Percentiles rank a stretch among this genome's conserved stretches.
These are phyloP conservation scores for Troides oblongomaculatus DNA, from an alignment of 2,888 invertebrate species.

Conservation along the genomic window DNA sequence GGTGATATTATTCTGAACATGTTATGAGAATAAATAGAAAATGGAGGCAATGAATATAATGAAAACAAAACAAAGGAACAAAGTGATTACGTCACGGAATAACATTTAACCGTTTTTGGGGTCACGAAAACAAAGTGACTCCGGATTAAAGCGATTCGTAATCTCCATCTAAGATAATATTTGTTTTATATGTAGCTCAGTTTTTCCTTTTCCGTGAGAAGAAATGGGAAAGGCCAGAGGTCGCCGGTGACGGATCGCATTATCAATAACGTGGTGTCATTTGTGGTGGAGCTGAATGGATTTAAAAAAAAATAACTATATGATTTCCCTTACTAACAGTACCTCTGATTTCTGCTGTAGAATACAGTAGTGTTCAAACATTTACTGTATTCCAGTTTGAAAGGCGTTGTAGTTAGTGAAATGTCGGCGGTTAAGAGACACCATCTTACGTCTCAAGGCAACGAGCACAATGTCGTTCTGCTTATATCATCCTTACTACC, in stretches of 20 bases:
- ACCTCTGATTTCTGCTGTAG: too few species aligned
- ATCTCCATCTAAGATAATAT: slow-evolving; percentile 22
- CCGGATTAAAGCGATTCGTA: slow-evolving; percentile 11
- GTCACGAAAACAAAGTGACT: slow-evolving; percentile 13
- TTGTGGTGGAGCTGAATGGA: slow-evolving; percentile 14
- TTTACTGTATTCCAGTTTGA: too few species aligned
- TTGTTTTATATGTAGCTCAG: slow-evolving; percentile 24
- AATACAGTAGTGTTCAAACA: too few species aligned
- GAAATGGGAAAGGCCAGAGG: slow-evolving; percentile 27
- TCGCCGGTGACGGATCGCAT: slow-evolving; percentile 27
- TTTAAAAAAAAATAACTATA: slow-evolving; percentile 4
- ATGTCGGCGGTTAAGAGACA: too few species aligned
- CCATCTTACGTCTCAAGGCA: too few species aligned
- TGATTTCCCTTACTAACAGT: not conserved
- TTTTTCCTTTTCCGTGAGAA: slow-evolving; percentile 7
- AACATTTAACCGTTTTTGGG: slow-evolving; percentile 9
- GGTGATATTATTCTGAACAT: too few species aligned
- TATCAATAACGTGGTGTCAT: slow-evolving; percentile 21
- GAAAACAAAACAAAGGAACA: slow-evolving; percentile 5
- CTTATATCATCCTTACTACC: too few species aligned
- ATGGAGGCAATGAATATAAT: not conserved
- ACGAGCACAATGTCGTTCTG: too few species aligned
- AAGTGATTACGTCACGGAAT: slow-evolving; percentile 4
- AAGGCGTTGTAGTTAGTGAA: too few species aligned
- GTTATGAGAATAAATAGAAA: too few species aligned